Percentiles rank a stretch among this genome's conserved stretches.
Conservation (phyloP, 2,797 vertebrate species). For the Chrosomus eos region DNA sequence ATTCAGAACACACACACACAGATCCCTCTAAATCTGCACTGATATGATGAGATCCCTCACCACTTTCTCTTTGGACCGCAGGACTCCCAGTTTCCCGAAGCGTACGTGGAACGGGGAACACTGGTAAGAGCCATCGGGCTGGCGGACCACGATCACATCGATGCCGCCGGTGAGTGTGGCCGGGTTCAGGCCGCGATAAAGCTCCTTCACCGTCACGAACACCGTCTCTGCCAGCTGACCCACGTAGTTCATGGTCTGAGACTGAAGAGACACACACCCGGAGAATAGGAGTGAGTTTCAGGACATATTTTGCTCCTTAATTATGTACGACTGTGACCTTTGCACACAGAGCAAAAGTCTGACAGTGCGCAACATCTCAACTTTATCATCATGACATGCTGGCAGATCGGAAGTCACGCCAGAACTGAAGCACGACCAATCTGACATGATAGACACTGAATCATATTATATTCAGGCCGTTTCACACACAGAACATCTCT, state of each 20-base stretch:
- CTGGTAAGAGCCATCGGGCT: constrained; percentile 87
- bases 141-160: constrained; percentile 91
- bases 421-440: not conserved
- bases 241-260: constrained; percentile 93
- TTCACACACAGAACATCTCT: not conserved
- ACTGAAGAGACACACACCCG: constrained; percentile 61
- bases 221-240: constrained; percentile 92
- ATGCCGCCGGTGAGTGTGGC: constrained; percentile 92
- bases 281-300: not conserved
- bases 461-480: not conserved
- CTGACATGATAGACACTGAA: not conserved
- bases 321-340: constrained; percentile 4
- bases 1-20: not conserved
- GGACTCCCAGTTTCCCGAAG: constrained; percentile 94
- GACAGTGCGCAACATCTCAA: not conserved
- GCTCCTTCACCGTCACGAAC: constrained; percentile 89
- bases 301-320: not conserved
- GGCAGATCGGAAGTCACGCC: not conserved
- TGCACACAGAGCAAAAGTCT: constrained; percentile 26
- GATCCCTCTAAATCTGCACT: not conserved
- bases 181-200: constrained; percentile 91
- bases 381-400: not conserved
- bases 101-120: constrained; percentile 96
- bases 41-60: constrained; percentile 69
- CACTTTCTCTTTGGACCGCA: constrained; percentile 93